Percentiles rank a stretch among this genome's conserved stretches.
Evolutionary conservation across 2,888 invertebrate genomes (phyloP).

Genomic region (Amorpha juglandis): DNA sequence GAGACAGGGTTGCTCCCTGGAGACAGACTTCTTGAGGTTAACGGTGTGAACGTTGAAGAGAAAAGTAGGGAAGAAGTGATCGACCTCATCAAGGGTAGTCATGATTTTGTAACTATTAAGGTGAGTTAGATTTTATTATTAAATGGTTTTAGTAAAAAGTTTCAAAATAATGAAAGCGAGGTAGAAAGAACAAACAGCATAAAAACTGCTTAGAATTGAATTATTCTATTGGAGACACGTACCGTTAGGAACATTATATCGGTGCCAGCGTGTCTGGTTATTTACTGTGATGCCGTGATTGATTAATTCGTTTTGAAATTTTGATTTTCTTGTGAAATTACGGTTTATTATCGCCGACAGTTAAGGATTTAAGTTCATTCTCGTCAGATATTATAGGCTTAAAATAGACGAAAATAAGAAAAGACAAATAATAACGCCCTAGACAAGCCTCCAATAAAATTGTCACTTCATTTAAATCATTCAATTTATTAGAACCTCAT

Average conservation of each 20-base stretch:
- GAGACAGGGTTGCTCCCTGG: slow-evolving; percentile 96
- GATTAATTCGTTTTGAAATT: slow-evolving; percentile 5
- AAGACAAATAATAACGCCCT: neutral
- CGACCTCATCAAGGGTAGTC: slow-evolving; percentile 94
- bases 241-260: slow-evolving; percentile 26
- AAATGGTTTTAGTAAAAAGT: slow-evolving; percentile 15
- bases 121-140: slow-evolving; percentile 75
- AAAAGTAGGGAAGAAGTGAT: slow-evolving; percentile 95
- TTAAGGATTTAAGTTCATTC: neutral
- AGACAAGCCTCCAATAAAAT: neutral
- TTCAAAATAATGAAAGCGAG: slow-evolving; percentile 9
- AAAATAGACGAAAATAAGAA: neutral
- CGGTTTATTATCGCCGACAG: neutral
- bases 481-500: no score
- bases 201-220: slow-evolving; percentile 17
- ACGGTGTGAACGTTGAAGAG: slow-evolving; percentile 92
- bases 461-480: no score
- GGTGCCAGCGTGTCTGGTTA: neutral
- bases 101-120: slow-evolving; percentile 92
- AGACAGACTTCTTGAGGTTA: slow-evolving; percentile 96
- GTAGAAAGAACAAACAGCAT: neutral
- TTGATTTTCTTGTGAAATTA: neutral
- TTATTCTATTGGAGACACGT: neutral
- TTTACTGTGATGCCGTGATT: slow-evolving; percentile 4
- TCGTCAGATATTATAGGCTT: no score